phyloP scores from a whole-genome alignment of 2,797 vertebrate species.

The Anguilla marmorata region DNA sequence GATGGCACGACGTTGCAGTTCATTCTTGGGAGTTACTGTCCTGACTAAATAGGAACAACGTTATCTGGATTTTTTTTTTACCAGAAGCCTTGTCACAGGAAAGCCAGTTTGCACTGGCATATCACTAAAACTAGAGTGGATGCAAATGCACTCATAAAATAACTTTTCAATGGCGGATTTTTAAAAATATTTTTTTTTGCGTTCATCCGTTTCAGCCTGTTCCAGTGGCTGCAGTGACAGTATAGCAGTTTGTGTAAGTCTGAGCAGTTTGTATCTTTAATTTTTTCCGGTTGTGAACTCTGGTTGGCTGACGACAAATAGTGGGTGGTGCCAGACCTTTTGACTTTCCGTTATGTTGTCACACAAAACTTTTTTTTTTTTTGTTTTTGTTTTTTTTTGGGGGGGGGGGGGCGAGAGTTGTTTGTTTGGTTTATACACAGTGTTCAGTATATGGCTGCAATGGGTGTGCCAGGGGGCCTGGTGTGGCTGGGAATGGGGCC shows the following conservation, averaged over 20 bases:
- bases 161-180: background rate
- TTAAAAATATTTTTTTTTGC: background rate
- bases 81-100: too few species aligned
- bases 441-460: background rate
- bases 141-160: background rate
- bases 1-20: too few species aligned
- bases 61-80: too few species aligned
- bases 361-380: background rate
- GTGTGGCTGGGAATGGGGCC: background rate
- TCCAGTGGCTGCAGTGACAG: background rate
- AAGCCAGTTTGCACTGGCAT: too few species aligned
- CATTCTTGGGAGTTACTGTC: too few species aligned
- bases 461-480: background rate
- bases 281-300: background rate
- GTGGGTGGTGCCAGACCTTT: too few species aligned
- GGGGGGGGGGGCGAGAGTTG: background rate
- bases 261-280: background rate
- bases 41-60: too few species aligned
- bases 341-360: background rate
- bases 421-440: background rate
- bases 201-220: background rate
- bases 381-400: background rate
- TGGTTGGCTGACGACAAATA: background rate
- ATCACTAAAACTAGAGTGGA: background rate
- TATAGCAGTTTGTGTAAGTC: background rate